phyloP scores from a whole-genome alignment of 2,797 vertebrate species.

The Eutrigla gurnardus region DNA sequence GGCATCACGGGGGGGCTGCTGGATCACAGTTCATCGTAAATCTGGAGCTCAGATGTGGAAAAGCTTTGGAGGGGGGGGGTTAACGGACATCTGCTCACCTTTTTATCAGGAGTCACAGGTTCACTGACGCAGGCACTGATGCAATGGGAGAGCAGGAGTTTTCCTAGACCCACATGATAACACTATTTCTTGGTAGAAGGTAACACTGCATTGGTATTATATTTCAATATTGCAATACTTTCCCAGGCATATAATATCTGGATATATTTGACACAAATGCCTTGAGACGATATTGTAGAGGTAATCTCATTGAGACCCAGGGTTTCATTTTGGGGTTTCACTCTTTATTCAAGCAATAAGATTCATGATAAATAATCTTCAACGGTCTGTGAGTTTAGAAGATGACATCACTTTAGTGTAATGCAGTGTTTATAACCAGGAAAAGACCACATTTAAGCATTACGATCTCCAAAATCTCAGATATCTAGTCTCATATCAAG shows the following conservation, averaged over 20 bases:
- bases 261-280: background rate
- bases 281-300: too few relatives aligned
- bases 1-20: slow-evolving; percentile 49
- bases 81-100: slow-evolving; percentile 57
- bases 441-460: too few relatives aligned
- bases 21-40: slow-evolving; percentile 59
- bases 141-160: slow-evolving; percentile 52
- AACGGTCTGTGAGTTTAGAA: too few relatives aligned
- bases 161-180: slow-evolving; percentile 44
- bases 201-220: slow-evolving; percentile 1
- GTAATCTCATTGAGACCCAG: too few relatives aligned
- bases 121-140: slow-evolving; percentile 68
- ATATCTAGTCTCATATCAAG: background rate
- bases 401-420: background rate
- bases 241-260: background rate
- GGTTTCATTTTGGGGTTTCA: too few relatives aligned
- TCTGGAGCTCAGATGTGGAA: slow-evolving; percentile 61
- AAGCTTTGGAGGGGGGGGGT: slow-evolving; percentile 42
- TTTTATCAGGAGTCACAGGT: slow-evolving; percentile 58
- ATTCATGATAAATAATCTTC: too few relatives aligned
- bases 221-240: background rate
- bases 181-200: slow-evolving; percentile 5
- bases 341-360: too few relatives aligned
- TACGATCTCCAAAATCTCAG: too few relatives aligned
- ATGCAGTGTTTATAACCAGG: background rate